A percentile compares a stretch with the other conserved stretches of the same genome.
These are phyloP conservation scores for Smithornis capensis DNA, from an alignment of 2,113 vertebrate species.

Conservation along the genomic window DNA sequence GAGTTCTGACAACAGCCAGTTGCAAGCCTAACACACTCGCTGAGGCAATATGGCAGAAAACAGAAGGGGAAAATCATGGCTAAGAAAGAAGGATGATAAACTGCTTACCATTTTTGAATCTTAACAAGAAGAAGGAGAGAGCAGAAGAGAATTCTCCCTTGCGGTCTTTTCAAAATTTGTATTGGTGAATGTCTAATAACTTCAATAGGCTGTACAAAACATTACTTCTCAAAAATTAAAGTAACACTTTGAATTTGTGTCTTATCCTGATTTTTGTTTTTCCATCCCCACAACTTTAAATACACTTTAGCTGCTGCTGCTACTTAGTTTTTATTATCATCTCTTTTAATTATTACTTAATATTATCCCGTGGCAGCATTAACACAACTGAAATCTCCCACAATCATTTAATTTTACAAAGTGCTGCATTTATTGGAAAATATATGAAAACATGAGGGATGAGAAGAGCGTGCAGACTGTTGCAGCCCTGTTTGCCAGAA, in stretches of 20 bases:
- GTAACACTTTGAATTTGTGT: neutral
- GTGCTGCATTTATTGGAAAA: neutral
- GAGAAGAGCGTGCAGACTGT: rapidly evolving
- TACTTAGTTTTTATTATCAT: neutral
- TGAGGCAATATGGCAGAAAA: neutral
- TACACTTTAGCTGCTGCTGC: neutral
- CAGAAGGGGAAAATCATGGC: neutral
- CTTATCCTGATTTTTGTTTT: neutral
- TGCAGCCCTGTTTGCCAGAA: neutral
- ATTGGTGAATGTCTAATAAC: neutral
- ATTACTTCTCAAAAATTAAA: neutral
- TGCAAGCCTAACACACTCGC: neutral
- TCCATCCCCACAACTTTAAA: neutral
- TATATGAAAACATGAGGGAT: rapidly evolving
- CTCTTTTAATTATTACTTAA: neutral
- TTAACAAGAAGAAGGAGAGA: neutral
- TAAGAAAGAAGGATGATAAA: neutral
- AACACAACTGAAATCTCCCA: neutral
- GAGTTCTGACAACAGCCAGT: neutral
- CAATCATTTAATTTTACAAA: neutral
- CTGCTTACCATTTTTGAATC: neutral
- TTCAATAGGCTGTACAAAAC: neutral
- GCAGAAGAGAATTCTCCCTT: neutral
- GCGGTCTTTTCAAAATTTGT: neutral
- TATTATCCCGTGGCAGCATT: neutral